phyloP scores from a whole-genome alignment of 1,140 invertebrate genomes.

The Littorina saxatilis region DNA sequence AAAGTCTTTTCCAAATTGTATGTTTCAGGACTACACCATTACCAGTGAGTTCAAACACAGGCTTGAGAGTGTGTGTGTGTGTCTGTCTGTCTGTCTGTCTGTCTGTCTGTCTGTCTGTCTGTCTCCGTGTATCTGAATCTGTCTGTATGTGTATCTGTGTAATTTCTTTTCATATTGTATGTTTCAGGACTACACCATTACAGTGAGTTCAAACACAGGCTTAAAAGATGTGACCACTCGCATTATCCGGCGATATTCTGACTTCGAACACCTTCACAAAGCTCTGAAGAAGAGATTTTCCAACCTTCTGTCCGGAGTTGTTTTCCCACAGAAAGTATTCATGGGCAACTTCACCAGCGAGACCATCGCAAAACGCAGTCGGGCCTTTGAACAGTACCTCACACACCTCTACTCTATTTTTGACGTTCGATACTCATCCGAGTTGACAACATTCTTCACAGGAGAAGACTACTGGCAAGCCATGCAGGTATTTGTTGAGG shows the following conservation, averaged over 20 bases:
- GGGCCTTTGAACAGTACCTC: constrained; percentile 84
- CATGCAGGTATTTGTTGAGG: constrained; percentile 79
- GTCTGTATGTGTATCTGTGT: background rate
- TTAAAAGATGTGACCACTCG: constrained; percentile 77
- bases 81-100: too few relatives aligned
- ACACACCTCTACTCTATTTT: constrained; percentile 79
- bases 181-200: constrained; percentile 72
- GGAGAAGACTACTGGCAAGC: constrained; percentile 81
- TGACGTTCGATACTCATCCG: constrained; percentile 79
- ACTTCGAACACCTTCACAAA: constrained; percentile 84
- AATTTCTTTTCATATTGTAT: background rate
- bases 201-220: constrained; percentile 67
- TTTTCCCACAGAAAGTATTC: constrained; percentile 85
- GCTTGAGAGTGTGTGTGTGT: background rate
- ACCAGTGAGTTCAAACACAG: too few relatives aligned
- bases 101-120: background rate
- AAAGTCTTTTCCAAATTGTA: too few relatives aligned
- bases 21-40: too few relatives aligned
- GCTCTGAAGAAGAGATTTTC: constrained; percentile 81
- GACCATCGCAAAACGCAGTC: constrained; percentile 83
- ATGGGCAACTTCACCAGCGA: constrained; percentile 86
- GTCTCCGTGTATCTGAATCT: background rate
- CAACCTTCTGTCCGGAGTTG: constrained; percentile 78
- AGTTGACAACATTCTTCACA: constrained; percentile 83
- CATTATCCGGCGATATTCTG: constrained; percentile 85